Evolutionary conservation across 1,140 invertebrate species (phyloP).

Genomic region (Drosophila lacertosa): DNA sequence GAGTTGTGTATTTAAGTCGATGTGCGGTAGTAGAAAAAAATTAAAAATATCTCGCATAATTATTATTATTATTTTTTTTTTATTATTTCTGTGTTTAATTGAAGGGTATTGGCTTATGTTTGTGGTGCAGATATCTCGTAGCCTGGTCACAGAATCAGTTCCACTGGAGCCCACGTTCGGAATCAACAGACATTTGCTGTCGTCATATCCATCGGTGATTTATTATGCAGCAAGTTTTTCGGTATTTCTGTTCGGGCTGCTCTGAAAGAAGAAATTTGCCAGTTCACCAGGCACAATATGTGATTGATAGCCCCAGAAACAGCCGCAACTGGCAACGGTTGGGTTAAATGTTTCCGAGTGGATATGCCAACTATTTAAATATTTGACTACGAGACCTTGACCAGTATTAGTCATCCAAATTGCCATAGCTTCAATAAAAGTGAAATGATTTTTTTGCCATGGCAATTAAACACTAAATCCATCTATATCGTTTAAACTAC

Average conservation of each 20-base stretch:
- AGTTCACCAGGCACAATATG: constrained; percentile 51
- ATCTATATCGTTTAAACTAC: too few species aligned
- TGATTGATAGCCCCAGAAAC: constrained; percentile 63
- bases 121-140: constrained; percentile 1
- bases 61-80: too few species aligned
- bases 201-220: constrained; percentile 69
- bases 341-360: constrained; percentile 54
- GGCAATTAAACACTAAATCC: background rate
- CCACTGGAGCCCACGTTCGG: constrained; percentile 12
- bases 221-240: constrained; percentile 68
- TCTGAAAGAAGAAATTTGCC: constrained; percentile 19
- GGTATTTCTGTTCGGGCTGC: constrained; percentile 10
- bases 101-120: too few species aligned
- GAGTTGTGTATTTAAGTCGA: background rate
- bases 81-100: too few species aligned
- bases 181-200: constrained; percentile 52
- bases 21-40: too few species aligned
- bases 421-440: constrained; percentile 29
- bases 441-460: background rate
- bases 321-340: constrained; percentile 51
- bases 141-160: background rate
- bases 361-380: constrained; percentile 37
- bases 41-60: too few species aligned
- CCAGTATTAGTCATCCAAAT: constrained; percentile 43
- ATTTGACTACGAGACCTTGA: constrained; percentile 35